These are phyloP conservation scores for Eira barbara DNA, from an alignment of 2,113 vertebrate genomes.

Conservation along the genomic window DNA sequence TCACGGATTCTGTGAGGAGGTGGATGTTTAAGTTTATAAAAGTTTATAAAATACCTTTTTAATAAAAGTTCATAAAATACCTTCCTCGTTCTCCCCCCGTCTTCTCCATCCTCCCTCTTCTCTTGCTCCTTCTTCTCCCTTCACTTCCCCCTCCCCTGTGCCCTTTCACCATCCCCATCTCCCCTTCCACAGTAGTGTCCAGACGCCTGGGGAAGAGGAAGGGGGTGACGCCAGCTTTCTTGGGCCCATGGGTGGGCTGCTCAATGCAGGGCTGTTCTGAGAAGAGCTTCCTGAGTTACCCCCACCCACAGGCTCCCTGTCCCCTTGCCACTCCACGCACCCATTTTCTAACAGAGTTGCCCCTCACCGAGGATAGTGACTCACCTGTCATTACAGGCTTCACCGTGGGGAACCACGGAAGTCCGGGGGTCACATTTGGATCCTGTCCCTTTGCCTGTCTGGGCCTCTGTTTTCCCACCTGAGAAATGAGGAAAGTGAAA, in stretches of 20 bases:
- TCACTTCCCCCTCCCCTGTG: rapidly evolving
- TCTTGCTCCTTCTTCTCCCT: not conserved
- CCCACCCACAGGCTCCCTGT: rapidly evolving
- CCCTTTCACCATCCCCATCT: not conserved
- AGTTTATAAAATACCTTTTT: too few species aligned
- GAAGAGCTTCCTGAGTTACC: not conserved
- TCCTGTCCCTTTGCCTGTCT: too few species aligned
- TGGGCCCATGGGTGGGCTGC: not conserved
- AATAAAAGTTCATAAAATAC: too few species aligned
- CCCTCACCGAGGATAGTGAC: rapidly evolving
- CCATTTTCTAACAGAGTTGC: rapidly evolving
- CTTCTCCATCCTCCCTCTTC: not conserved
- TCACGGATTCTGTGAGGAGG: not conserved
- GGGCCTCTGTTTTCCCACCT: not conserved
- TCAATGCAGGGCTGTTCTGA: not conserved
- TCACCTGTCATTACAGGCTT: not conserved
- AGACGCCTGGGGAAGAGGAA: not conserved
- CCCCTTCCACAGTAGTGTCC: too few species aligned
- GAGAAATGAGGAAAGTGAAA: not conserved
- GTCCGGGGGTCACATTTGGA: rapidly evolving
- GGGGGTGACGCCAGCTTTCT: not conserved
- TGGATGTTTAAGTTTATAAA: rapidly evolving
- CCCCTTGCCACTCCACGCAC: rapidly evolving
- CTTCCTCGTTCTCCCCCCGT: rapidly evolving
- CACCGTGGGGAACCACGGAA: rapidly evolving